A percentile compares a stretch with the other conserved stretches of the same genome.
phyloP scores from a whole-genome alignment of 2,888 invertebrate genomes.

The Axea sp. region DNA sequence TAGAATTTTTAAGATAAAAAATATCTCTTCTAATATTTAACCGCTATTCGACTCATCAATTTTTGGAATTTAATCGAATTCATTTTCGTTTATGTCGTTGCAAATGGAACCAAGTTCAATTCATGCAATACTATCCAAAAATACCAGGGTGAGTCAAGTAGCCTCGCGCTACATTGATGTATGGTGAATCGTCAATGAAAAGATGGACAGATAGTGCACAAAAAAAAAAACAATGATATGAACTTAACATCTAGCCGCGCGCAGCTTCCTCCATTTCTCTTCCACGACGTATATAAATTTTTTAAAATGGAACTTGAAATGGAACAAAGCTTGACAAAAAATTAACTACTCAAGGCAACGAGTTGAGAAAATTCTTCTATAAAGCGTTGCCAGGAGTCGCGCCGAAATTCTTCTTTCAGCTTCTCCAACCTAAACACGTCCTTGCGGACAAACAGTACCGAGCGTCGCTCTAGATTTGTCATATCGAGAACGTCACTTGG shows the following conservation, averaged over 20 bases:
- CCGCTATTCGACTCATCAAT: too few species aligned
- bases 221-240: conserved; percentile 65
- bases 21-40: too few species aligned
- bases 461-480: conserved; percentile 10
- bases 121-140: too few species aligned
- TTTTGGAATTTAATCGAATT: too few species aligned
- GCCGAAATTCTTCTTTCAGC: conserved; percentile 32
- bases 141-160: conserved; percentile 69
- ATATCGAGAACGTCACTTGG: conserved; percentile 17
- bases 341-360: conserved; percentile 49
- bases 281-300: too few species aligned
- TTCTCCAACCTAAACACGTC: conserved; percentile 40
- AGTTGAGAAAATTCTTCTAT: too few species aligned
- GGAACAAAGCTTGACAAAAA: conserved; percentile 32
- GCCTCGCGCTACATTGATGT: conserved; percentile 73
- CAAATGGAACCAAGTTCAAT: too few species aligned
- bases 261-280: conserved; percentile 70
- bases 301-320: too few species aligned
- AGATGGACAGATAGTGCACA: conserved; percentile 65
- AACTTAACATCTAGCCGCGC: conserved; percentile 72
- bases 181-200: conserved; percentile 60
- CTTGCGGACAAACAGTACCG: neutral
- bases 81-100: too few species aligned
- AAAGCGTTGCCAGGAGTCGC: conserved; percentile 54
- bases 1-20: too few species aligned